Conservation (phyloP, 2,888 invertebrate genomes). For the Buathra laborator region DNA sequence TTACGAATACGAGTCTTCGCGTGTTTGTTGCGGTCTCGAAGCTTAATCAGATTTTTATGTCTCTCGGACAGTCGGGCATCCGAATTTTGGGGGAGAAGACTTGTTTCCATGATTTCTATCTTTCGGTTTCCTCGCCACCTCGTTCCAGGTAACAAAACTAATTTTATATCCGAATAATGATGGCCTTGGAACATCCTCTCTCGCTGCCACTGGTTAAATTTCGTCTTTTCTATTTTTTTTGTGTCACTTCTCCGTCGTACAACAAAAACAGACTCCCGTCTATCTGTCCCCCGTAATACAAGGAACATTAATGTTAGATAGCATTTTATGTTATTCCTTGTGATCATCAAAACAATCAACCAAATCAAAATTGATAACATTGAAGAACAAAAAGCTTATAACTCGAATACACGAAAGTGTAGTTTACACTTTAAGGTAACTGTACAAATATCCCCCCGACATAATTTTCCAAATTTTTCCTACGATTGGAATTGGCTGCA, state of each 20-base stretch:
- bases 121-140: slow-evolving; percentile 17
- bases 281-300: too few species aligned
- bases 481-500: too few species aligned
- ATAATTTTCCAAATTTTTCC: too few species aligned
- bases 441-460: too few species aligned
- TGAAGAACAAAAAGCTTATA: too few species aligned
- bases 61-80: background rate
- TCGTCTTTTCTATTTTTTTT: background rate
- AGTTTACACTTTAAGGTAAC: too few species aligned
- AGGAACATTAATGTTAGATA: too few species aligned
- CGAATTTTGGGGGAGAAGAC: background rate
- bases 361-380: too few species aligned
- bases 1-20: slow-evolving; percentile 10
- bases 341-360: too few species aligned
- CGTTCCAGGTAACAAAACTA: slow-evolving; percentile 1
- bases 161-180: slow-evolving; percentile 27
- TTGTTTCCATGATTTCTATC: background rate
- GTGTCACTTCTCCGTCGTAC: background rate
- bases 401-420: too few species aligned
- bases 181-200: background rate
- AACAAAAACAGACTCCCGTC: background rate
- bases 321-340: too few species aligned
- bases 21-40: slow-evolving; percentile 36
- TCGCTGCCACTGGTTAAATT: background rate
- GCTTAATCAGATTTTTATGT: slow-evolving; percentile 46